Evolutionary conservation across 1,140 invertebrate species (phyloP).

Genomic region (Drosophila rufa): DNA sequence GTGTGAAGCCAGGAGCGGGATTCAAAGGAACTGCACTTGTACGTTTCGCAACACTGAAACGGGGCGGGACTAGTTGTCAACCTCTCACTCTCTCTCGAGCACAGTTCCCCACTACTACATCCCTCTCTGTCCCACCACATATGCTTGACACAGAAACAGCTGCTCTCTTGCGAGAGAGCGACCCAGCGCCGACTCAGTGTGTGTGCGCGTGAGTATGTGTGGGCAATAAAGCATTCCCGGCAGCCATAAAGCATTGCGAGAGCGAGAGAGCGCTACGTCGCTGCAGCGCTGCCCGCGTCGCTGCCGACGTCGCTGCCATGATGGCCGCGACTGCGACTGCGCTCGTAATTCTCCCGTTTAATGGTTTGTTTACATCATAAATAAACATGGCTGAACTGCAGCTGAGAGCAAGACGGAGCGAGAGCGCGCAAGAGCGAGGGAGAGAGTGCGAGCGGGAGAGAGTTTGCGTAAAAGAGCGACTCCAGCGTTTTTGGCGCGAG

Average conservation of each 20-base stretch:
- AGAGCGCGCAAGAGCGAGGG: constrained; percentile 8
- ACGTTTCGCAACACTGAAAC: constrained; percentile 63
- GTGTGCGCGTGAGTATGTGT: constrained; percentile 22
- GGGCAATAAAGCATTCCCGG: constrained; percentile 82
- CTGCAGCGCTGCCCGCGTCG: constrained; percentile 41
- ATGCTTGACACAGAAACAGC: constrained; percentile 75
- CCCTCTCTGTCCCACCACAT: constrained; percentile 68
- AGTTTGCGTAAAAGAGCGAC: constrained; percentile 30
- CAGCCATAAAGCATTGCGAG: constrained; percentile 82
- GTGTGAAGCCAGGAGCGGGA: constrained; percentile 1
- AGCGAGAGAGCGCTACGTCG: constrained; percentile 46
- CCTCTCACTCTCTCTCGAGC: constrained; percentile 26
- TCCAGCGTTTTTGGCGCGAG: constrained; percentile 68
- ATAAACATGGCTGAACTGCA: constrained; percentile 80
- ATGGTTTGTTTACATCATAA: constrained; percentile 85
- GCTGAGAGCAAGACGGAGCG: constrained; percentile 32
- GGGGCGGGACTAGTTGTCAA: constrained; percentile 67
- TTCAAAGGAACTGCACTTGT: constrained; percentile 4
- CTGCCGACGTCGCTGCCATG: constrained; percentile 60
- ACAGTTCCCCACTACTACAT: constrained; percentile 41
- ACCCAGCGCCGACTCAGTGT: constrained; percentile 47
- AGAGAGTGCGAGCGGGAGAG: constrained; percentile 23
- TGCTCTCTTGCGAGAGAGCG: constrained; percentile 62
- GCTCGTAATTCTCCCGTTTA: constrained; percentile 84
- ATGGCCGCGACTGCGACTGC: constrained; percentile 77